Evolutionary conservation across 2,888 invertebrate genomes (phyloP), one percentile per base, ranked within the genome.

Genomic region (Drosophila antonietae): DNA sequence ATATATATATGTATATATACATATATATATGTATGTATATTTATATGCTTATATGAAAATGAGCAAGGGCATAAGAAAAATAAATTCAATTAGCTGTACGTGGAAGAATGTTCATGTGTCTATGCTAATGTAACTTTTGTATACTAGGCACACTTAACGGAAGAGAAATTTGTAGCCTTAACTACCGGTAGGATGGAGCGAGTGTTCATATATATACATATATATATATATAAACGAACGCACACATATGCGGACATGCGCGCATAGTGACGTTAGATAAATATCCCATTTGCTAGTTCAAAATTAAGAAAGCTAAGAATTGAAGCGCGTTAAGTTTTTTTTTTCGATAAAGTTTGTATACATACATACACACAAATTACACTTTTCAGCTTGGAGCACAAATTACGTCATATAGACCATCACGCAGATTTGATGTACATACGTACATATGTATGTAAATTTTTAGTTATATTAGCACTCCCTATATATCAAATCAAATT

Each of bases 331-430:
- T 28, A 57, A 18, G 39, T 57, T 57, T 20, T 43, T 20, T 20
- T 20, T 60, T 41, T 15, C 49, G 49, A 64, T 47, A 39, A 51
- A 55, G 56, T 66, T 65, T 72, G 58, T 33, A 39, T 46, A 60
- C 41, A 20, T 20, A 20, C 20, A 43, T 12, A 57, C 3, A 35
- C 15, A 53, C 43, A 18, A 37, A 31, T 44, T 33, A 18, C 20
- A 47, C 28, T 52, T 23, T 57, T 56, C 46, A 43, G 18, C 20
- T 57, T 14, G 0, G 14, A 41, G 28, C 41, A 44, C 39, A 61
- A 66, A 75, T 75, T 75, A 75, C 74, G 74, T 75, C 74, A 75
- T 75, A 35, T 15, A 60, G 43, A 52, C 5, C 33, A 52, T 14
- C 9, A 23, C 64, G 43, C 23, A 61, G 44, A 65, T 57, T 60